Base-by-base conservation (phyloP, 2,797 vertebrate genomes). In the Gallirallus australis region DNA sequence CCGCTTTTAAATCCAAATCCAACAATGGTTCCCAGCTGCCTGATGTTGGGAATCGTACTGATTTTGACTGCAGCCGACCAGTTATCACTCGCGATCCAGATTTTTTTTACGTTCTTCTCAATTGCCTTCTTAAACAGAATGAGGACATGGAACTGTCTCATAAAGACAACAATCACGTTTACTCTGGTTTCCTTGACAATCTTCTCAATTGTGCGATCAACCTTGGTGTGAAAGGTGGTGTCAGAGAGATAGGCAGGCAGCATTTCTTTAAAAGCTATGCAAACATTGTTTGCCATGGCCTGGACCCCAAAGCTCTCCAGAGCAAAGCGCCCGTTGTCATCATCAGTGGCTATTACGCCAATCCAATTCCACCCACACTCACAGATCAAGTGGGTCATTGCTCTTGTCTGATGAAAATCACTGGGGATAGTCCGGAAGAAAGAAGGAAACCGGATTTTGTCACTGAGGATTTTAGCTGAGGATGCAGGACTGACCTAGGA, bases 401-500 rank as follows among this genome's bases (percentile, higher is more conserved):
- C 99, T 83, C 97, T 98, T 6, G 98, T 99, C 97, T 99, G 99
- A 82, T 99, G 97, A 89, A 97, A 83, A 63, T 99, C 99, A 70
- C 98, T 99, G 25, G 99, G 98, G 50, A 99, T 97, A 12, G 99
- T 99, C 82, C 98, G 98, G 96, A 99, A 96, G 97, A 99, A 99
- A 91, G 98, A 98, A 72, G 99, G 99, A 93, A 99, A 99, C 47
- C 98, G 98, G 57, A 88, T 96, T 98, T 99, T 99, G 96, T 99
- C 99, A 90, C 99, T 99, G 82, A 99, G 97, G 94, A 98, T 98
- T 95, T 98, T 97, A 72, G 99, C 98, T 8, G 99, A 98, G 80
- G 99, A 98, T n/a, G 98, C 97, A 48, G 99, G 98, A 96, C 99
- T 99, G 96, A 99, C 98, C 99, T 99, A 97, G 37, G 95, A 96